Base-by-base conservation (phyloP, 2,113 vertebrate species). In the Lucifuga dentata region DNA sequence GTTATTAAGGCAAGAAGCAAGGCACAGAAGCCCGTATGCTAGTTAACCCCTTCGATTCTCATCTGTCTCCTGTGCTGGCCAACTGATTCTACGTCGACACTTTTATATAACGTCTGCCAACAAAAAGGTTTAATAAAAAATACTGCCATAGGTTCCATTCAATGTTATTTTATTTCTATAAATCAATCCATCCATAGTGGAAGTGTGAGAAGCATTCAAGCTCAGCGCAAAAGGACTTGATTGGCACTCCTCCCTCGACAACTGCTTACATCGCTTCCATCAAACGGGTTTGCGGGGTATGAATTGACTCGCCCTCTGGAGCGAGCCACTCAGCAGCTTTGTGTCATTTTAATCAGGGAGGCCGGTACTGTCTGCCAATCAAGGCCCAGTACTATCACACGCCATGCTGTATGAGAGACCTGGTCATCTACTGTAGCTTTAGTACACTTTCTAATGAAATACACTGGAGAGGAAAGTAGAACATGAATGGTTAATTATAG, bases 1-100 rank as follows among this genome's bases (percentile, higher is more conserved):
- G 91, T 93, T 89, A 93, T 93, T 93, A 91, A 85, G 81, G 88
- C 68, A 74, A 56, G 60, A 78, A 45, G 71, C 68, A 49, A 12
- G 66, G 43, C 11, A 82, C 66, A 68, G 40, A 21, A 78, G 70
- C 3, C 39, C 39, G 39, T 53, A 15, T 44, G 38, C 55, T 33
- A 26, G 51, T 90, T 82, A 90, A 91, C 84, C 80, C 85, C 69
- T 17, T 21, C 26, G 15, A n/a, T 46, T 17, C 63, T 43, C 53
- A n/a, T 41, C 35, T 1, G 21, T 24, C 49, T 78, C 41, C 35
- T 39, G 35, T 49, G 51, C n/a, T 35, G 24, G 48, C 17, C 33
- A 17, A 48, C 24, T 23, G 41, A 24, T 55, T 61, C 36, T 8
- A 9, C 2, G 9, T 43, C 36, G 19, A 26, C 3, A n/a, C 17